Evolutionary conservation across 2,888 invertebrate species (phyloP), one percentile per base, ranked within the genome.

Genomic region (Acanthacorydalis orientalis): DNA sequence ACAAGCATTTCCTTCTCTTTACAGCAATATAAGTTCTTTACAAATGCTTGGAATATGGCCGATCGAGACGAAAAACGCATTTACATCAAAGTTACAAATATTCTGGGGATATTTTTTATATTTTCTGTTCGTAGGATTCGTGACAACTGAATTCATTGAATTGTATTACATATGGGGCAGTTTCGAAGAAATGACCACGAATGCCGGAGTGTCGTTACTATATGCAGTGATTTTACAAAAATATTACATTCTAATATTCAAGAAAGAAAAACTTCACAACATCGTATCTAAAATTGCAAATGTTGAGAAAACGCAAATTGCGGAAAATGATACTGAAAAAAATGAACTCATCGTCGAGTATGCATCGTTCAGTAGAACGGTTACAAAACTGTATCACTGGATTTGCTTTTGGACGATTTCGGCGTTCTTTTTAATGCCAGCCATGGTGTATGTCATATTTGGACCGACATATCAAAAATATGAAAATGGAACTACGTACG

Each of bases 11-110:
- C 23, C 23, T 23, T 23, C 23, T 23, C 23, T 23, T 23, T 23
- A 23, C 6, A 23, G 23, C 6, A 41, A 41, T 15, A 23, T 41
- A 15, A 12, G 12, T 41, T 23, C 41, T 11, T 41, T 41, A 15
- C 12, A 41, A 79, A 62, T 83, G 59, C 80, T 84, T 16, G 41
- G 41, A 9, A 16, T 41, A 2, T 41, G 31, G n/a, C 48, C 50
- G 7, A 47, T 43, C 14, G 34, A 50, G 12, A n/a, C 44, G 34
- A 48, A 46, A 46, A 37, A 31, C 7, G 16, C 14, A 9, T 14
- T 31, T 2, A 6, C 48, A 4, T 48, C 48, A 23, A 12, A 10
- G 4, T 33, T 48, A 10, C 48, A 41, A 15, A 44, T 46, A 14
- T 40, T 43, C 39, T 40, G 43, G 7, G 34, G 48, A 10, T 50